Percentiles rank a stretch among this genome's conserved stretches.
Evolutionary conservation across 1,140 invertebrate species (phyloP).

Genomic region (Epicauta chinensis): DNA sequence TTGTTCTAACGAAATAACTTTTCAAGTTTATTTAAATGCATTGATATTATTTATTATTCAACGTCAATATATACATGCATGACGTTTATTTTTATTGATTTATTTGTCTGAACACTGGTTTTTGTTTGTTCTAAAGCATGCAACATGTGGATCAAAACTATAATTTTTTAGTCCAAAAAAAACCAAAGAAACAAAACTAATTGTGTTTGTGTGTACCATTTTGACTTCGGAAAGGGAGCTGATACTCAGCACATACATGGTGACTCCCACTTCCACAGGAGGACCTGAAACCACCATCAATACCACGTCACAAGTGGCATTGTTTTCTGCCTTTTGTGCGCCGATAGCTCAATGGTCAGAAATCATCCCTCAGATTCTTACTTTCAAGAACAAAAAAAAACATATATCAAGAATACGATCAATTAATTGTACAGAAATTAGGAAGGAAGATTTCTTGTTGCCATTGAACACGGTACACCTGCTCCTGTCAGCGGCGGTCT

Average conservation of each 20-base stretch:
- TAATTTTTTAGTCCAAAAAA: background rate
- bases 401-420: too few species aligned
- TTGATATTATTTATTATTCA: too few species aligned
- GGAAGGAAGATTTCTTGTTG: too few species aligned
- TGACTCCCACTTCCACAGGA: slow-evolving; percentile 94
- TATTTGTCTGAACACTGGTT: too few species aligned
- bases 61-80: background rate
- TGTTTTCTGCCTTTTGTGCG: slow-evolving; percentile 5
- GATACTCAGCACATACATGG: slow-evolving; percentile 98
- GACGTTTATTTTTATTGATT: background rate
- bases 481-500: slow-evolving; percentile 31
- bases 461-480: slow-evolving; percentile 1
- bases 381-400: too few species aligned
- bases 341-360: background rate
- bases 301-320: slow-evolving; percentile 29
- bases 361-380: too few species aligned
- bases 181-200: background rate
- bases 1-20: too few species aligned
- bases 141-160: slow-evolving; percentile 3
- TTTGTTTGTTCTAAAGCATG: background rate
- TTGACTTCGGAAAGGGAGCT: slow-evolving; percentile 98
- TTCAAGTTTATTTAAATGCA: too few species aligned
- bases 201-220: slow-evolving; percentile 74
- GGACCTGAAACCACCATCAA: slow-evolving; percentile 67
- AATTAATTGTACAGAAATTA: too few species aligned